Conservation (phyloP, 2,888 invertebrate species). For the Polyommatus iphigenia region DNA sequence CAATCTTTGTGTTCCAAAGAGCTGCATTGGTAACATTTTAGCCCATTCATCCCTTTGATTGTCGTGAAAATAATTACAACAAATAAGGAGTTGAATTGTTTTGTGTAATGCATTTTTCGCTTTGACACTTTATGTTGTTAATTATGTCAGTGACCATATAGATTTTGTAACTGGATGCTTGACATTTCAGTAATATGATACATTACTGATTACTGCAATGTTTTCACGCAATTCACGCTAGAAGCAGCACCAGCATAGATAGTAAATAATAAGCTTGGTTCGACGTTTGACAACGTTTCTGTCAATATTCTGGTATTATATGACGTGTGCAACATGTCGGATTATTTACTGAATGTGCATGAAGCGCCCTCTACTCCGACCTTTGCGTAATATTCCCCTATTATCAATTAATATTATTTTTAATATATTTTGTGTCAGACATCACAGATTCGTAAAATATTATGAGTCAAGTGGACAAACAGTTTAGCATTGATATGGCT, state of each 20-base stretch:
- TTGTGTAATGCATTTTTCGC: not conserved
- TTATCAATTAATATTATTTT: too few relatives aligned
- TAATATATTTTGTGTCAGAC: not conserved
- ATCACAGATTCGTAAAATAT: not conserved
- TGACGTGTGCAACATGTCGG: too few relatives aligned
- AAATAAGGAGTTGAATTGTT: constrained; percentile 35
- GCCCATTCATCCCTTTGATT: constrained; percentile 43
- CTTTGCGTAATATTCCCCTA: not conserved
- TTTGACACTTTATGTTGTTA: not conserved
- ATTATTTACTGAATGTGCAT: too few relatives aligned
- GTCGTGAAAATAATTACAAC: constrained; percentile 44
- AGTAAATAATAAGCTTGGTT: too few relatives aligned
- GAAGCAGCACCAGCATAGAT: too few relatives aligned
- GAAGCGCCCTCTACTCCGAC: too few relatives aligned
- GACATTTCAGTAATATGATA: too few relatives aligned
- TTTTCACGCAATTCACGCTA: too few relatives aligned
- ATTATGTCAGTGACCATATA: not conserved
- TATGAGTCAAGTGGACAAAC: not conserved
- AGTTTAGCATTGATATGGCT: constrained; percentile 25
- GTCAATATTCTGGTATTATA: too few relatives aligned
- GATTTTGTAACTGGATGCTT: not conserved
- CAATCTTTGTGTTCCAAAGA: constrained; percentile 53
- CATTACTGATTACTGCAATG: too few relatives aligned
- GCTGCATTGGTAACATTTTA: constrained; percentile 69
- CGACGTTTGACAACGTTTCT: too few relatives aligned